Base-by-base conservation (phyloP, 2,888 invertebrate species). In the Dynastes maya region DNA sequence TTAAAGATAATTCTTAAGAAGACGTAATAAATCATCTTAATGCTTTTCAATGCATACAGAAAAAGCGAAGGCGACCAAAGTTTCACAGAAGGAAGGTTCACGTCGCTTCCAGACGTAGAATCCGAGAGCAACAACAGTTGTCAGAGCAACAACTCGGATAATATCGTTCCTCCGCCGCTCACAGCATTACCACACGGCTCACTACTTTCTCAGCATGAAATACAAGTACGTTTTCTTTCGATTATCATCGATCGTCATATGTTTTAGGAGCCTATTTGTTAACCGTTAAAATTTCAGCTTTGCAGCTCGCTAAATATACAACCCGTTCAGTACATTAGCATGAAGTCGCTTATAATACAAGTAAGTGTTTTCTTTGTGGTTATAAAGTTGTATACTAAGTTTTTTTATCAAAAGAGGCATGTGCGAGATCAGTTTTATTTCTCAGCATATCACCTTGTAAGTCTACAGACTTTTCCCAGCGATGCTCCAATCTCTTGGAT, bases 1-100 rank as follows among this genome's bases (percentile, higher is more conserved):
- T 37, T 37, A 37, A 37, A 37, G 5, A 37, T 37, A 37, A 37
- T 37, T 37, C 32, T 37, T 32, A 32, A 32, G 32, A 32, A 32
- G 4, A 32, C 4, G 4, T 32, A 32, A 32, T 32, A 32, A 32
- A 32, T 32, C 32, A 32, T 32, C 32, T 32, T 37, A 37, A 37
- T 37, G 32, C 32, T 76, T 58, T 45, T 65, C 71, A 29, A 61
- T 22, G 27, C 55, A 79, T 89, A 37, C 32, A 94, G 94, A 94
- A 94, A 92, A 92, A 93, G 90, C 89, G 93, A 92, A 92, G 91
- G 90, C 91, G 92, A 89, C 92, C 94, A 90, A 94, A 94, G 90
- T 95, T 96, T 92, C 93, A 95, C 90, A 92, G 95, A 92, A 93
- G 95, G 92, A 96, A 96, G 90, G 93, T 95, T 90, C 96, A 96